These are phyloP conservation scores for Erinaceus europaeus DNA, from an alignment of 2,113 vertebrate genomes.

Conservation along the genomic window DNA sequence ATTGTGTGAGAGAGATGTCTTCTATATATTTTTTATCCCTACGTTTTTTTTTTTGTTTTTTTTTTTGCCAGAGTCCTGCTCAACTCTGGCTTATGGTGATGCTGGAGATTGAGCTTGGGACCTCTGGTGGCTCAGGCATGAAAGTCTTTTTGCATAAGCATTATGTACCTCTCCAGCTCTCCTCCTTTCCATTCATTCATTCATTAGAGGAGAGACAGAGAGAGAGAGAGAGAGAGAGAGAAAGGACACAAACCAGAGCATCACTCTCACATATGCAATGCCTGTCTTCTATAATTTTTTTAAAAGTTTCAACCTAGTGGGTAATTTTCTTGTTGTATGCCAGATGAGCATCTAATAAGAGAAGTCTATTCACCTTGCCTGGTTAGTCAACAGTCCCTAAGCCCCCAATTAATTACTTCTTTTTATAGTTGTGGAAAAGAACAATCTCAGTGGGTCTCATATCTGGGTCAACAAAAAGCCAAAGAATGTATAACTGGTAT, in stretches of 20 bases:
- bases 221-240: no score
- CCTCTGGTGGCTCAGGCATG: no score
- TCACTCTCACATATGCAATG: no score
- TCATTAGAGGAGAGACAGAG: no score
- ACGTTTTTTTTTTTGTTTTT: no score
- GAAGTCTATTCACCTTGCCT: background rate
- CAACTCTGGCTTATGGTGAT: no score
- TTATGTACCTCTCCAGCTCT: no score
- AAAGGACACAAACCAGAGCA: no score
- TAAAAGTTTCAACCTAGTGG: background rate
- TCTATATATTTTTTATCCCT: background rate
- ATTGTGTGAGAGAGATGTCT: background rate
- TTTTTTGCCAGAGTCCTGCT: no score
- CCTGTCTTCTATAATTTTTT: background rate
- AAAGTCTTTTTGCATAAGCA: no score
- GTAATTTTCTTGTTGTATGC: background rate
- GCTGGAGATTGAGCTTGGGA: no score
- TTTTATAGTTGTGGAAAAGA: background rate
- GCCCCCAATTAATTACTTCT: slow-evolving; percentile 2
- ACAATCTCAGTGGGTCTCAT: background rate
- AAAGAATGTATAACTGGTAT: background rate
- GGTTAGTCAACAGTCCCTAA: background rate
- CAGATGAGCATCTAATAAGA: background rate
- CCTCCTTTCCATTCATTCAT: no score
- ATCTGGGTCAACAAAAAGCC: slow-evolving; percentile 34